These are phyloP conservation scores for Cuniculus paca DNA, from an alignment of 2,797 vertebrate genomes.

Conservation along the genomic window DNA sequence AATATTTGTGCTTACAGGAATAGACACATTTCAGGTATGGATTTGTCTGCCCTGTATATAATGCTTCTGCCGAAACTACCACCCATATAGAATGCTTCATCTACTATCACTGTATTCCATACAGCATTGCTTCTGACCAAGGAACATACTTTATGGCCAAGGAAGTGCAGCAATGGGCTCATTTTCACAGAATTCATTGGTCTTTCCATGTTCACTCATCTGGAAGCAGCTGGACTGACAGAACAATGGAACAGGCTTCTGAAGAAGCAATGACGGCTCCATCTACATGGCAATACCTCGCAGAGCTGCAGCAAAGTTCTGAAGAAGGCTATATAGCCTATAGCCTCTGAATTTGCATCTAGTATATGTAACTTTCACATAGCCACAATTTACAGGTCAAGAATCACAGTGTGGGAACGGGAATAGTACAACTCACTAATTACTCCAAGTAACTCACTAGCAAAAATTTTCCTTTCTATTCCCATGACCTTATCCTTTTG, in stretches of 20 bases:
- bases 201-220: not conserved
- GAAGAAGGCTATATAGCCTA: not conserved
- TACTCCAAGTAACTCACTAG: not conserved
- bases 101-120: not conserved
- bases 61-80: not conserved
- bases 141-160: not conserved
- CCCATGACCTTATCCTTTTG: not conserved
- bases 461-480: not conserved
- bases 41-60: not conserved
- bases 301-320: not conserved
- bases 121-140: not conserved
- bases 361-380: not conserved
- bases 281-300: not conserved
- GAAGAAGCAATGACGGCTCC: not conserved
- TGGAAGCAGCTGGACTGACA: not conserved
- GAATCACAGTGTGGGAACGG: not conserved
- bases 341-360: not conserved
- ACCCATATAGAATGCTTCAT: not conserved
- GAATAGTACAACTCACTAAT: not conserved
- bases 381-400: not conserved
- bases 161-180: not conserved
- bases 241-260: not conserved
- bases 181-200: not conserved
- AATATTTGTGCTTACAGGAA: not conserved
- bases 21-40: not conserved